A percentile compares a stretch with the other conserved stretches of the same genome.
Conservation (phyloP, 2,888 invertebrate species). For the Podotricha telesiphe region DNA sequence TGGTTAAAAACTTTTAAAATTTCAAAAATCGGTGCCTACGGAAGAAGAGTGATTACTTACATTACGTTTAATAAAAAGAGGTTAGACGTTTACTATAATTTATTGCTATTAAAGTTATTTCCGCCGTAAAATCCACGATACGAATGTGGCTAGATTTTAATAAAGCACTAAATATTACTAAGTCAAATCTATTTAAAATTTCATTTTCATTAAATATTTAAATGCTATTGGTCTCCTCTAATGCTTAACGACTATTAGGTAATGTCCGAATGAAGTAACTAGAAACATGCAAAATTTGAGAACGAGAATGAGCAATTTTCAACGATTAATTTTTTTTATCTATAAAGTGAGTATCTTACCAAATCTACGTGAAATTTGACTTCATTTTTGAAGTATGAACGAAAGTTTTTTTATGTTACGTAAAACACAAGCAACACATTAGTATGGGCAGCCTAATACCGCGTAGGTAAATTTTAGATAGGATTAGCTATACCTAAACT, state of each 20-base stretch:
- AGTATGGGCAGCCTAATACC: too few relatives aligned
- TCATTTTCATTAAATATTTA: slow-evolving; percentile 69
- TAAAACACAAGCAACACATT: too few relatives aligned
- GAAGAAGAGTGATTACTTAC: slow-evolving; percentile 50
- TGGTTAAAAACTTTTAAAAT: slow-evolving; percentile 47
- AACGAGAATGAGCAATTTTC: slow-evolving; percentile 71
- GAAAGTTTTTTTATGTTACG: too few relatives aligned
- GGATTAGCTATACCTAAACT: neutral
- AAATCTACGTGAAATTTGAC: slow-evolving; percentile 2
- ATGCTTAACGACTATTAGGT: slow-evolving; percentile 59
- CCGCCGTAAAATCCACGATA: slow-evolving; percentile 54
- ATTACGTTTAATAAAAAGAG: slow-evolving; percentile 33
- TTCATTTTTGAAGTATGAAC: too few relatives aligned
- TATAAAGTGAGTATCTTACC: slow-evolving; percentile 43
- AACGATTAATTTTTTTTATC: slow-evolving; percentile 45
- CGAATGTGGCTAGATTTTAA: slow-evolving; percentile 60
- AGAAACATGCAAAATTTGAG: slow-evolving; percentile 66
- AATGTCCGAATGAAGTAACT: slow-evolving; percentile 64
- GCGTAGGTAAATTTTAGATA: neutral
- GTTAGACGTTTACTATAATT: slow-evolving; percentile 59
- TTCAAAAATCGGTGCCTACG: slow-evolving; percentile 47
- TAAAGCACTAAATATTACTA: slow-evolving; percentile 63
- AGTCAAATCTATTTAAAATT: slow-evolving; percentile 49
- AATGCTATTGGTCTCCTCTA: slow-evolving; percentile 80
- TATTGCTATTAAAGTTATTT: slow-evolving; percentile 66